Evolutionary conservation across 2,888 invertebrate genomes (phyloP).

Genomic region (Phalera bucephala): DNA sequence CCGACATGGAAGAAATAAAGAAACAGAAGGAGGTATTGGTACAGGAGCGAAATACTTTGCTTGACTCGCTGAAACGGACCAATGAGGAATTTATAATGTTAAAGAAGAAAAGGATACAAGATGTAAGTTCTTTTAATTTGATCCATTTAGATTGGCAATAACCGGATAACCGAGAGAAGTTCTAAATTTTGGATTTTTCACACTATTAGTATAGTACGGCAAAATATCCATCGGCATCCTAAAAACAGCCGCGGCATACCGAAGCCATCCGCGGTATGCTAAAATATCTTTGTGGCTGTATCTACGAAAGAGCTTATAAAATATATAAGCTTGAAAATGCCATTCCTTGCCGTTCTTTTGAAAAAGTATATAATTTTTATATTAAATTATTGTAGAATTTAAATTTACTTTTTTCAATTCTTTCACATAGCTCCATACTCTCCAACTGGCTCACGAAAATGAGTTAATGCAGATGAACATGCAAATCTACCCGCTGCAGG

Average conservation of each 20-base stretch:
- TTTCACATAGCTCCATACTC: conserved; percentile 86
- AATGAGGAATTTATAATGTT: conserved; percentile 89
- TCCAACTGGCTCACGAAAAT: conserved; percentile 88
- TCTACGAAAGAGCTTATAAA: too few species aligned
- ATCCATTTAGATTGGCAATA: too few species aligned
- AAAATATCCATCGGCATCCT: too few species aligned
- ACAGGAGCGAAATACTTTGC: conserved; percentile 79
- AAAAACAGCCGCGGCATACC: too few species aligned
- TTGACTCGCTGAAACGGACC: conserved; percentile 87
- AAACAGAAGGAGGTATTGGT: conserved; percentile 74
- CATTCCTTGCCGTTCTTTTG: too few species aligned
- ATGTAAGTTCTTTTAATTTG: conserved; percentile 83
- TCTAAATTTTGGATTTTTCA: too few species aligned
- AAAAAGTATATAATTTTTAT: too few species aligned
- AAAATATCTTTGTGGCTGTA: too few species aligned
- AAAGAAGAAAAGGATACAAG: conserved; percentile 90
- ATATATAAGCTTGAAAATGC: too few species aligned
- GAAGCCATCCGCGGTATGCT: too few species aligned
- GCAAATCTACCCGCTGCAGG: conserved; percentile 82
- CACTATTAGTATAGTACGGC: too few species aligned
- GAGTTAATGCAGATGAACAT: conserved; percentile 87
- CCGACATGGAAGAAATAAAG: conserved; percentile 64
- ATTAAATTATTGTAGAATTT: conserved; percentile 6
- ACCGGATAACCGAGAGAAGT: too few species aligned
- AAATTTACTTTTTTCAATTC: not conserved